Evolutionary conservation across 2,113 vertebrate species (phyloP).

Genomic region (Riparia riparia): DNA sequence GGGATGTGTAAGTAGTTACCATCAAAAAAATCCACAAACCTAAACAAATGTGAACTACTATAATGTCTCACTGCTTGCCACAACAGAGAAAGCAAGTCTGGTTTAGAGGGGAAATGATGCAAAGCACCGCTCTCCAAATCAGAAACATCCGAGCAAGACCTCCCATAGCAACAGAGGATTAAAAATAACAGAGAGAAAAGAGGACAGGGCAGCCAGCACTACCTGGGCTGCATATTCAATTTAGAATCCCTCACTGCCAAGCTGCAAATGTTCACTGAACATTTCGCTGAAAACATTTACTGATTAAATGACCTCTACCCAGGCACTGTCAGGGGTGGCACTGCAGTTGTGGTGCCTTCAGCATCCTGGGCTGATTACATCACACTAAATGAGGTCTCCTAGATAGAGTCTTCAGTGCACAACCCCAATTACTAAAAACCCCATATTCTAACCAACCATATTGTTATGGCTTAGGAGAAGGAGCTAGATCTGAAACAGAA

Average conservation of each 20-base stretch:
- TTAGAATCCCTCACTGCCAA: not conserved
- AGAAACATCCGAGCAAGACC: conserved; percentile 28
- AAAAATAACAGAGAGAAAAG: not conserved
- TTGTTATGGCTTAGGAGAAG: not conserved
- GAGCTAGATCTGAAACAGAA: not conserved
- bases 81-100: conserved; percentile 30
- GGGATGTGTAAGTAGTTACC: conserved; percentile 36
- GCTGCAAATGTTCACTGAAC: not conserved
- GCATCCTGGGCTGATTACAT: not conserved
- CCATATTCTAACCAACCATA: not conserved
- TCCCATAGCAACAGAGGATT: not conserved
- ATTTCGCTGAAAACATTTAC: not conserved
- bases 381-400: not conserved
- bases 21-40: conserved; percentile 32
- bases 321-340: not conserved
- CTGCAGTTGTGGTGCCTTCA: not conserved
- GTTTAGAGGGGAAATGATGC: conserved; percentile 24
- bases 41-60: conserved; percentile 46
- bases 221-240: not conserved
- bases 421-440: not conserved
- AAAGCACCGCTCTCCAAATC: not conserved
- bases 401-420: not conserved
- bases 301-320: not conserved
- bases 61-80: conserved; percentile 26
- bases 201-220: not conserved